Conservation (phyloP, 2,797 vertebrate genomes). For the Xenopus petersii region DNA sequence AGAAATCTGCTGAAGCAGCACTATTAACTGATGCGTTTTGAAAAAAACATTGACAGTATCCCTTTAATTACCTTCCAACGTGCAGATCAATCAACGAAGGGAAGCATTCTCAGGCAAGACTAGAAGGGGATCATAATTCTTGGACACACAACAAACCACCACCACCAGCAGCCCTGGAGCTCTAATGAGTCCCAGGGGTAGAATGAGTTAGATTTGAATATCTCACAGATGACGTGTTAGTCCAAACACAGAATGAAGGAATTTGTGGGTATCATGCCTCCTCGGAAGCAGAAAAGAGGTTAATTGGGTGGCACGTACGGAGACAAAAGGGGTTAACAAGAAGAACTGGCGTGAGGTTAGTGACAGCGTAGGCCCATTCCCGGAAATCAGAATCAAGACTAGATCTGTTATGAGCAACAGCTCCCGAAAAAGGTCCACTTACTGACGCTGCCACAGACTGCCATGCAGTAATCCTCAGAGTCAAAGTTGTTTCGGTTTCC, state of each 20-base stretch:
- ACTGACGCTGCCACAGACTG: slow-evolving; percentile 95
- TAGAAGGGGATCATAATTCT: slow-evolving; percentile 16
- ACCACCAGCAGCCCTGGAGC: background rate
- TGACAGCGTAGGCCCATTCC: slow-evolving; percentile 56
- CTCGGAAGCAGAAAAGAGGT: slow-evolving; percentile 50
- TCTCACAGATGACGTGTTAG: slow-evolving; percentile 21
- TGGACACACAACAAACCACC: slow-evolving; percentile 16
- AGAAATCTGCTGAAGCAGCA: too few relatives aligned
- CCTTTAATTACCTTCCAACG: slow-evolving; percentile 26
- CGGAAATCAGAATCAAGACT: slow-evolving; percentile 40
- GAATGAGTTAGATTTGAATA: slow-evolving; percentile 14
- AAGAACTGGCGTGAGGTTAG: slow-evolving; percentile 59
- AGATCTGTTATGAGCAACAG: slow-evolving; percentile 26
- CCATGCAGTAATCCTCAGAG: slow-evolving; percentile 95
- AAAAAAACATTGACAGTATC: too few relatives aligned
- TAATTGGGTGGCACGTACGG: slow-evolving; percentile 31
- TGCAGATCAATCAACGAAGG: slow-evolving; percentile 18
- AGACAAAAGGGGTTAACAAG: slow-evolving; percentile 47
- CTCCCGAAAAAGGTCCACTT: slow-evolving; percentile 74
- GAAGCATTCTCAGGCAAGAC: slow-evolving; percentile 6
- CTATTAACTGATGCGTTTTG: too few relatives aligned
- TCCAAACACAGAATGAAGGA: slow-evolving; percentile 42
- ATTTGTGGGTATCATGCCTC: slow-evolving; percentile 41
- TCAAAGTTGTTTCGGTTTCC: slow-evolving; percentile 99
- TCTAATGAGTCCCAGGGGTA: slow-evolving; percentile 18